These are phyloP conservation scores for Thunnus maccoyii DNA, from an alignment of 2,113 vertebrate species.

Conservation along the genomic window DNA sequence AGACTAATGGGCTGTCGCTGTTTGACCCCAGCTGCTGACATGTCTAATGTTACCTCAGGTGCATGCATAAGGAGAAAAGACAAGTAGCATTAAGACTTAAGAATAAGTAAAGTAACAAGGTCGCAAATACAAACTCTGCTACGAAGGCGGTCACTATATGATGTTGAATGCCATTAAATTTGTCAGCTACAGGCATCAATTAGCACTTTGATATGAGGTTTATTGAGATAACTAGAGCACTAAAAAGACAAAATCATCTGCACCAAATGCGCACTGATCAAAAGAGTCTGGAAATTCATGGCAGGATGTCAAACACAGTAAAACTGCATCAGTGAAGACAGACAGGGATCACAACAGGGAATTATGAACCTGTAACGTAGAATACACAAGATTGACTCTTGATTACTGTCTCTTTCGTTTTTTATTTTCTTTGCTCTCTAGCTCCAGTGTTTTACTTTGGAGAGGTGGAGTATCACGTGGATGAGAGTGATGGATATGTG, in stretches of 20 bases:
- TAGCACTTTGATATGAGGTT: background rate
- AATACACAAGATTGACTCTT: background rate
- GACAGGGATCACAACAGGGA: background rate
- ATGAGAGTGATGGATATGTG: conserved; percentile 90
- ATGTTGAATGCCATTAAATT: background rate
- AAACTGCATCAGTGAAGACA: background rate
- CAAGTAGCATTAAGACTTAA: background rate
- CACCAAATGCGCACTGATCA: background rate
- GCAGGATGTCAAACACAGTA: background rate
- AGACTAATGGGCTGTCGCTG: conserved; percentile 57
- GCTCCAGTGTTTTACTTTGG: conserved; percentile 94
- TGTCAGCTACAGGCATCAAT: background rate
- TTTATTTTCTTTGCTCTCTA: conserved; percentile 66
- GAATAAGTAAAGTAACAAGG: background rate
- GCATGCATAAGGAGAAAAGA: conserved; percentile 14
- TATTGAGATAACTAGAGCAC: background rate
- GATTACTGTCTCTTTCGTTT: background rate
- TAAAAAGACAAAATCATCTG: background rate
- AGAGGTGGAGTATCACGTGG: conserved; percentile 86
- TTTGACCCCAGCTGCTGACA: conserved; percentile 61
- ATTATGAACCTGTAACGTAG: background rate
- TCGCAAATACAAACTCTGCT: background rate
- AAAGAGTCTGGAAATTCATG: background rate
- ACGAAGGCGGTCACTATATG: background rate
- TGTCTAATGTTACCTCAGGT: conserved; percentile 34